phyloP scores from a whole-genome alignment of 2,797 vertebrate genomes.

The Pitangus sulphuratus region DNA sequence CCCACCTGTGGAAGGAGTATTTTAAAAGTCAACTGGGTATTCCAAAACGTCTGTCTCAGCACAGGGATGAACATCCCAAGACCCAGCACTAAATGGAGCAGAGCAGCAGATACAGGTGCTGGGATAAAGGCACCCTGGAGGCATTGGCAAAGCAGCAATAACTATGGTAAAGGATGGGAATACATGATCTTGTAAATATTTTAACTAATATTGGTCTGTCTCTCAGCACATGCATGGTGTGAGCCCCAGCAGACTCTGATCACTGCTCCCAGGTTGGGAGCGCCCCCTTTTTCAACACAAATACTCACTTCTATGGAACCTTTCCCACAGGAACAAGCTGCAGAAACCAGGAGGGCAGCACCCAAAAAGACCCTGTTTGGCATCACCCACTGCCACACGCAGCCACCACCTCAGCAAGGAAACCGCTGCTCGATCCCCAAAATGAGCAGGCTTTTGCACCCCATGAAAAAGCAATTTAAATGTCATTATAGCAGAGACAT shows the following conservation, averaged over 20 bases:
- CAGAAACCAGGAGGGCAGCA: neutral
- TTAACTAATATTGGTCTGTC: neutral
- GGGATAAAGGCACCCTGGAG: neutral
- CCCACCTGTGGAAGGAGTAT: neutral
- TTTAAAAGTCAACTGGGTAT: neutral
- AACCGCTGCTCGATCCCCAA: accelerated
- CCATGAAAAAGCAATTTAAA: neutral
- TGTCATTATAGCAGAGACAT: neutral
- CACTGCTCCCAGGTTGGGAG: neutral
- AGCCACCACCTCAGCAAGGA: neutral
- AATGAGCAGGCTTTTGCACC: neutral
- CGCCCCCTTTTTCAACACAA: neutral
- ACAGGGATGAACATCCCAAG: neutral
- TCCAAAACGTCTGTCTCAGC: neutral
- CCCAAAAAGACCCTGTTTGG: neutral
- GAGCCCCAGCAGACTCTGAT: neutral
- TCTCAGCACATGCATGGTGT: neutral
- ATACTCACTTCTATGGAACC: neutral
- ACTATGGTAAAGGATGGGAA: neutral
- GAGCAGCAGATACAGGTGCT: neutral
- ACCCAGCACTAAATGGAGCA: neutral
- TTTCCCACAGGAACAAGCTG: neutral
- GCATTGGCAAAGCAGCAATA: neutral
- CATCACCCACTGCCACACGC: neutral
- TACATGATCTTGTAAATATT: neutral